Base-by-base conservation (phyloP, 2,113 vertebrate genomes). In the Galbula dea region DNA sequence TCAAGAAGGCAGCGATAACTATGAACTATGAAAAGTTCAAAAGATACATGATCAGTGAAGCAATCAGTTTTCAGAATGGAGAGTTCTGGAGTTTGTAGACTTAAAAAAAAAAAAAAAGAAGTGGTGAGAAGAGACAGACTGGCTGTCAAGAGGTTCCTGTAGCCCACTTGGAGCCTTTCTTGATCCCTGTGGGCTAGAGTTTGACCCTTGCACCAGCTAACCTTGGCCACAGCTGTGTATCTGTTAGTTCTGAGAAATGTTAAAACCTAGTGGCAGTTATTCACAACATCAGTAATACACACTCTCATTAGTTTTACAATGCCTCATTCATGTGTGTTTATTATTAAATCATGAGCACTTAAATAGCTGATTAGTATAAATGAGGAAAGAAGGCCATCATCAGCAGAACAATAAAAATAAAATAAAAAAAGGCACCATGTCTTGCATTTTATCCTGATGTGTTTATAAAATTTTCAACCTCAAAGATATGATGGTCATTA, bases 271-370 rank as follows among this genome's bases (percentile, higher is more conserved):
- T 83, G 58, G 45, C 72, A 66, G 58, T 76, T 93, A 48, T 61
- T 84, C 77, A 89, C 77, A 92, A 62, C 76, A 66, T 94, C 57
- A 82, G 79, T 82, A 88, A 68, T 86, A 74, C 77, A 63, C 82
- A 91, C 72, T 74, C 71, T 93, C 67, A 75, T 92, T 81, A 81
- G 29, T 87, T 92, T 95, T 95, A 87, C 77, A 92, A 27, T 93
- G 58, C 51, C 61, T 83, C 83, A 51, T 90, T 93, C 89, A 41
- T 68, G 59, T 76, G 66, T 91, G 72, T 95, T 92, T 95, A 95
- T 96, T 95, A 95, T 96, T 96, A 93, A 97, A 94, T 92, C 95
- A 92, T 91, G 78, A 96, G 48, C 74, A 90, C 68, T 88, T 94
- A 86, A 95, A 88, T 76, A 89, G 61, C 78, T 86, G 88, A 92